These are phyloP conservation scores for Chloroclystis v-ata DNA, from an alignment of 2,888 invertebrate species.

Conservation along the genomic window DNA sequence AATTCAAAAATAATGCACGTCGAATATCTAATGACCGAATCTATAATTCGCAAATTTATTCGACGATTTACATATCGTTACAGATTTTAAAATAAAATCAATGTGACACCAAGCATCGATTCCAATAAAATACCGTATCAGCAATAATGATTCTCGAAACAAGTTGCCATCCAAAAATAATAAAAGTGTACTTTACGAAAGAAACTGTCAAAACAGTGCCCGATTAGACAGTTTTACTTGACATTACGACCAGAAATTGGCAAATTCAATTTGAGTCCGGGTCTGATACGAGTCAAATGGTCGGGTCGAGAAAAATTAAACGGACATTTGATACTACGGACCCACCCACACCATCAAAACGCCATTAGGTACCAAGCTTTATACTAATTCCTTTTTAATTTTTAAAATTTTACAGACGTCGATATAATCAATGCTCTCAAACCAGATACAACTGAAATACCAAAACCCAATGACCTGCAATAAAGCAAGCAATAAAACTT, in stretches of 20 bases:
- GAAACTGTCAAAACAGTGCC: slow-evolving; percentile 24
- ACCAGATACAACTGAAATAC: slow-evolving; percentile 20
- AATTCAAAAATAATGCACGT: neutral
- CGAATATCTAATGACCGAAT: neutral
- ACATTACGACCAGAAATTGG: slow-evolving; percentile 24
- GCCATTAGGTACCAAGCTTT: slow-evolving; percentile 14
- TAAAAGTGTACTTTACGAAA: slow-evolving; percentile 25
- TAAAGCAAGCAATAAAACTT: slow-evolving; percentile 28
- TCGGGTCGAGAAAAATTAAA: slow-evolving; percentile 27
- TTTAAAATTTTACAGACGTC: slow-evolving; percentile 10
- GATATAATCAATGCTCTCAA: slow-evolving; percentile 15
- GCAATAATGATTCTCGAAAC: slow-evolving; percentile 20
- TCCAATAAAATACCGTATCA: slow-evolving; percentile 5
- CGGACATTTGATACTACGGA: slow-evolving; percentile 22
- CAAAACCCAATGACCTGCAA: slow-evolving; percentile 26
- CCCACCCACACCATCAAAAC: slow-evolving; percentile 22
- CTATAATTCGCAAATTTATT: slow-evolving; percentile 11
- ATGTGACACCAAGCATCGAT: slow-evolving; percentile 13
- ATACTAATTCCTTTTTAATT: slow-evolving; percentile 23
- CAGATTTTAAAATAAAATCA: slow-evolving; percentile 18
- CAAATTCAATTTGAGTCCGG: slow-evolving; percentile 31
- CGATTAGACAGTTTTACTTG: slow-evolving; percentile 24
- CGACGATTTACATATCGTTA: slow-evolving; percentile 12
- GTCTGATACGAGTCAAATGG: slow-evolving; percentile 26
- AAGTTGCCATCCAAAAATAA: slow-evolving; percentile 29